Conservation (phyloP, 53 echinoderm and acorn worm species). For the Mesocentrotus franciscanus region DNA sequence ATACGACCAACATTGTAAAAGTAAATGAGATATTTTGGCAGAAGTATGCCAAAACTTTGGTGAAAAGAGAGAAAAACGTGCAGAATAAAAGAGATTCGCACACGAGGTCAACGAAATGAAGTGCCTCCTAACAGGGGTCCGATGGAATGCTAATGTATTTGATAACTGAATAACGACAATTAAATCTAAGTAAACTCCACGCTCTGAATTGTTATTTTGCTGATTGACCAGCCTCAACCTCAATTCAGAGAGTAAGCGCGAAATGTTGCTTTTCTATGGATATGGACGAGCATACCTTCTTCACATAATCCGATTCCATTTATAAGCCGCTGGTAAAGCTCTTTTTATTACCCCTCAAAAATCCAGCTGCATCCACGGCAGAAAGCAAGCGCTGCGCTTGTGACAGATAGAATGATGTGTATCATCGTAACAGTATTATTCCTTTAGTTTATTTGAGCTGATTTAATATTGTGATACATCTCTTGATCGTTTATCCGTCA, state of each 20-base stretch:
- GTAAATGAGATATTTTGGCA: background rate
- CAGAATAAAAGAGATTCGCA: slow-evolving; percentile 9
- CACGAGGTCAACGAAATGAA: slow-evolving; percentile 13
- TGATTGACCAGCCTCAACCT: background rate
- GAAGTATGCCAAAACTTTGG: background rate
- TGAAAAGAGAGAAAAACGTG: background rate
- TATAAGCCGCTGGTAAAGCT: background rate
- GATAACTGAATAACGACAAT: slow-evolving; percentile 13
- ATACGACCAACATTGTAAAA: background rate
- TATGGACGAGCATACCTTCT: background rate
- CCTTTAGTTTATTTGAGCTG: background rate
- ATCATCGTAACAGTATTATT: background rate
- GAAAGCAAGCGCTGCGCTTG: background rate
- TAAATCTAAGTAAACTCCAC: background rate
- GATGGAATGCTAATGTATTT: slow-evolving; percentile 23
- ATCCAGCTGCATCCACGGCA: background rate
- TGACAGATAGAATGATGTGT: background rate
- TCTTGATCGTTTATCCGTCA: background rate
- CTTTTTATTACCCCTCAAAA: background rate
- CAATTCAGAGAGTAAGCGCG: background rate
- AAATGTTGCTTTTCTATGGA: slow-evolving; percentile 26
- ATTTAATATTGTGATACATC: background rate
- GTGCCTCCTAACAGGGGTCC: background rate
- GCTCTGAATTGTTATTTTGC: background rate
- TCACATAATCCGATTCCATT: background rate